Percentiles rank a stretch among this genome's conserved stretches.
These are phyloP conservation scores for Pteropus rufus DNA, from an alignment of 2,797 vertebrate species.

Conservation along the genomic window DNA sequence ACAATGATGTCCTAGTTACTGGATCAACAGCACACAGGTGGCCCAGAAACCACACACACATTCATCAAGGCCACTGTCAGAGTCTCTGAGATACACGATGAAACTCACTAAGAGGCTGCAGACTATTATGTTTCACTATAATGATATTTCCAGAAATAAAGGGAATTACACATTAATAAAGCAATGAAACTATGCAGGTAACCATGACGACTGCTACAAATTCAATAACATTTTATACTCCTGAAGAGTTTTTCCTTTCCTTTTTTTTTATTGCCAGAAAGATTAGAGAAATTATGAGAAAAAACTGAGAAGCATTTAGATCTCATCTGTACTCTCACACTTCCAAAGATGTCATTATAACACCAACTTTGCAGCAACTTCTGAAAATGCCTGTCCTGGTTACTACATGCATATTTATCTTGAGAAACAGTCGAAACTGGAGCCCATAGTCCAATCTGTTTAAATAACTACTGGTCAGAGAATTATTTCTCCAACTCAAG, in stretches of 20 bases:
- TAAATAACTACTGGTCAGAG: neutral
- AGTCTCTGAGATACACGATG: conserved; percentile 58
- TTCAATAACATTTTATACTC: conserved; percentile 84
- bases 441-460: neutral
- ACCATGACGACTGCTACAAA: conserved; percentile 85
- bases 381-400: neutral
- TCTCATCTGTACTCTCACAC: conserved; percentile 65
- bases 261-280: conserved; percentile 80
- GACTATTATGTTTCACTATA: conserved; percentile 79
- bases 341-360: conserved; percentile 43
- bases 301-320: conserved; percentile 67
- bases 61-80: conserved; percentile 45
- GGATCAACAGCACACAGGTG: conserved; percentile 54
- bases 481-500: neutral
- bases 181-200: conserved; percentile 85
- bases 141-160: conserved; percentile 84
- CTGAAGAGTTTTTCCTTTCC: conserved; percentile 81
- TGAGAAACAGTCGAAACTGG: conserved; percentile 48
- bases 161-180: conserved; percentile 81
- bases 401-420: neutral
- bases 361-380: neutral
- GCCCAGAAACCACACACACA: conserved; percentile 65
- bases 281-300: conserved; percentile 74
- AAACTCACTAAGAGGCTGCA: conserved; percentile 65
- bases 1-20: conserved; percentile 49